phyloP scores from a whole-genome alignment of 2,888 invertebrate species.

The Hypolimnas misippus region DNA sequence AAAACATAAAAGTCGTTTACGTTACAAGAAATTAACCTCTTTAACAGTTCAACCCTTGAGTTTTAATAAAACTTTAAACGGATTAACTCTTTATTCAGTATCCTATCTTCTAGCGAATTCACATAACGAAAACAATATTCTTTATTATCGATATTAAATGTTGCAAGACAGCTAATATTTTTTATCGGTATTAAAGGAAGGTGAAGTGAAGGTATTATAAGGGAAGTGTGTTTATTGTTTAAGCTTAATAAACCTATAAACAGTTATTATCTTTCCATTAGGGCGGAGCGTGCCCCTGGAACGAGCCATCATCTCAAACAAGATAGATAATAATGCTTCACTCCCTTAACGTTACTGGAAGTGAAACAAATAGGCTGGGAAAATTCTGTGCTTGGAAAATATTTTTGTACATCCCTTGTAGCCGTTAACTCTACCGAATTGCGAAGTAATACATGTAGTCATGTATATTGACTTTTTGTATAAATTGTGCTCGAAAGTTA shows the following conservation, averaged over 20 bases:
- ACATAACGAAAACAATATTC: no score
- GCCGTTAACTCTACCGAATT: no score
- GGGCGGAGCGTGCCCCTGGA: slow-evolving; percentile 34
- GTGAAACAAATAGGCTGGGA: slow-evolving; percentile 11
- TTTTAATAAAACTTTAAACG: no score
- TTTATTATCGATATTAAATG: not conserved
- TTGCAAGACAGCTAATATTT: not conserved
- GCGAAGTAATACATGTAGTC: no score
- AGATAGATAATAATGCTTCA: slow-evolving; percentile 27
- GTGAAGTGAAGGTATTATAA: slow-evolving; percentile 6
- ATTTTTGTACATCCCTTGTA: no score
- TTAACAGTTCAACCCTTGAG: no score
- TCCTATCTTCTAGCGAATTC: no score
- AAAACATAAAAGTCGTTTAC: no score
- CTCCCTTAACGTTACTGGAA: slow-evolving; percentile 16
- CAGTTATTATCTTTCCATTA: slow-evolving; percentile 68
- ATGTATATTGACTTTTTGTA: no score
- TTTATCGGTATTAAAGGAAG: not conserved
- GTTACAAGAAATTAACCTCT: no score
- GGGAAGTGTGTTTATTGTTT: slow-evolving; percentile 16
- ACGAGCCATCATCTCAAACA: slow-evolving; percentile 31
- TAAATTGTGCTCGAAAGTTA: no score
- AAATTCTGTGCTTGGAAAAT: not conserved
- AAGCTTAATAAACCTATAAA: slow-evolving; percentile 48
- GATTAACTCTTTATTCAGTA: no score